Evolutionary conservation across 2,797 vertebrate genomes (phyloP), one percentile per base, ranked within the genome.

Genomic region (Caiman crocodilus): DNA sequence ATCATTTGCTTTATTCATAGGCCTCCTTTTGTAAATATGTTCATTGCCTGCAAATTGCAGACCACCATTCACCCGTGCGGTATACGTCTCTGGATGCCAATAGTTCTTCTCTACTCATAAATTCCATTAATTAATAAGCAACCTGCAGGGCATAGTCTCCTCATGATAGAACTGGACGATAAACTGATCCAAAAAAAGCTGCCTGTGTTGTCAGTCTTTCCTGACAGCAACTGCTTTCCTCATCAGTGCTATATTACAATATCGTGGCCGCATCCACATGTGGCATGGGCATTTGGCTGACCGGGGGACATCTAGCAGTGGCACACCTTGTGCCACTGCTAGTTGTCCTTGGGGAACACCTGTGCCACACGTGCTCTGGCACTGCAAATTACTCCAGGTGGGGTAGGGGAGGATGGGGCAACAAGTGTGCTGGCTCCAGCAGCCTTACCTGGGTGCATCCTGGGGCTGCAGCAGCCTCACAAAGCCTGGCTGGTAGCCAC

Each of bases 61-160:
- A 42, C 78, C 0, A 0, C 81, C 76, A 35, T 97, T 50, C 93
- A 92, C 93, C 94, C 95, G 87, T 79, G 94, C 86, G 85, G 50
- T 82, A 63, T 79, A n/a, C n/a, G 92, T 95, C 82, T 94, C 92
- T 89, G 75, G 90, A 90, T 90, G 59, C 57, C 87, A 89, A 90
- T 94, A 95, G 88, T 79, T 89, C 50, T 86, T 95, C 85, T 93
- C 17, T 25, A 87, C 74, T 95, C 86, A 92, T 95, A 95, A 92
- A 92, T 96, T 71, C 59, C 79, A 92, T 95, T 96, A 94, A 97
- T 96, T 97, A 97, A 96, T 95, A 93, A 95, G 92, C 90, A 94
- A 88, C 92, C 95, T 93, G 71, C 85, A 82, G 92, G 84, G 94
- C 94, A 92, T 91, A 78, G 74, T 82, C 76, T 90, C 93, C 65